Percentiles rank a stretch among this genome's conserved stretches.
Evolutionary conservation across 2,113 vertebrate genomes (phyloP).

Genomic region (Chloroceryle aenea): DNA sequence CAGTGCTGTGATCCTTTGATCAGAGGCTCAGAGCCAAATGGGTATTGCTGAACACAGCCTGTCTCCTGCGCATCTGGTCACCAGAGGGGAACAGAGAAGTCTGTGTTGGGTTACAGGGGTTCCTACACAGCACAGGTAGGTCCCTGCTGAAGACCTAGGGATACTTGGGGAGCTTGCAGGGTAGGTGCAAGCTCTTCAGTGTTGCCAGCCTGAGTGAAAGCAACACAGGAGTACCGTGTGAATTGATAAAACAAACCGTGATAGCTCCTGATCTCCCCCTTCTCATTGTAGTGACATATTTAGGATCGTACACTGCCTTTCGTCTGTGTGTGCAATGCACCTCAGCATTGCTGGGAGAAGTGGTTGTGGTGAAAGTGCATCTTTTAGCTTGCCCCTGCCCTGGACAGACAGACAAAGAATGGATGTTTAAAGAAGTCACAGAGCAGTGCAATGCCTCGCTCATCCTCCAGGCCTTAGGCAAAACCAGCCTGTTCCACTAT

Average conservation of each 20-base stretch:
- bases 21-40: background rate
- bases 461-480: background rate
- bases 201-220: background rate
- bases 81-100: fast-evolving
- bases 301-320: background rate
- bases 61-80: fast-evolving
- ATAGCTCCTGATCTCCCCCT: background rate
- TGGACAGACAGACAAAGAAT: background rate
- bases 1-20: background rate
- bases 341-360: background rate
- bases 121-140: fast-evolving
- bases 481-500: background rate
- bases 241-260: background rate
- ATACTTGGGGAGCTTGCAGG: background rate
- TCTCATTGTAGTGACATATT: background rate
- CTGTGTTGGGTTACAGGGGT: background rate
- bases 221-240: background rate
- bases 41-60: background rate
- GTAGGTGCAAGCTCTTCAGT: background rate
- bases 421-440: background rate
- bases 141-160: background rate
- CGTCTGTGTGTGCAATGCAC: fast-evolving
- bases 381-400: background rate
- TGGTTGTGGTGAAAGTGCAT: background rate
- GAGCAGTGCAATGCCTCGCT: background rate